Evolutionary conservation across 1,140 invertebrate genomes (phyloP).

Genomic region (Tetragnatha versicolor): DNA sequence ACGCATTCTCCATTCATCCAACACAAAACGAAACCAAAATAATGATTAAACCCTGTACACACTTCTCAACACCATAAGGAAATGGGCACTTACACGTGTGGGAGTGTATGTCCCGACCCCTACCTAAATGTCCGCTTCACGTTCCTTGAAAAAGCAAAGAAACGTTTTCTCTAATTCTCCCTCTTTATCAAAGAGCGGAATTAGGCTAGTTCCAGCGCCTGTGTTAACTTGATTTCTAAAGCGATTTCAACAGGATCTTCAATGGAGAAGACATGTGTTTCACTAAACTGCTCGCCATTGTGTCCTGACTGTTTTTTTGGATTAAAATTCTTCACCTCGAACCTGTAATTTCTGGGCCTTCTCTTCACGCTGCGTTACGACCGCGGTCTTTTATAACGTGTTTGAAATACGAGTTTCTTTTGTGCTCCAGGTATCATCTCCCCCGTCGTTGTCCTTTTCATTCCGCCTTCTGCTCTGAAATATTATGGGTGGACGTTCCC

Average conservation of each 20-base stretch:
- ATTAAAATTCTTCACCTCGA: constrained; percentile 5
- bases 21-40: too few species aligned
- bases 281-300: constrained; percentile 23
- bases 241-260: constrained; percentile 1
- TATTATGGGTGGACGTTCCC: constrained; percentile 26
- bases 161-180: too few species aligned
- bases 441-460: neutral
- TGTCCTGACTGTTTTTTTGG: constrained; percentile 4
- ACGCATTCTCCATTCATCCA: too few species aligned
- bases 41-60: too few species aligned
- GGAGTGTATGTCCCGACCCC: too few species aligned
- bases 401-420: too few species aligned
- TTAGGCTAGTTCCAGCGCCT: constrained; percentile 1
- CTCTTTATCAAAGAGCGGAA: neutral
- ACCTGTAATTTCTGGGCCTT: constrained; percentile 1
- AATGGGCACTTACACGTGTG: too few species aligned
- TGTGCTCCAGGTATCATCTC: too few species aligned
- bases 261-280: constrained; percentile 29
- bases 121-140: too few species aligned
- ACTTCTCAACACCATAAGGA: too few species aligned
- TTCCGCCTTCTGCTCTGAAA: neutral
- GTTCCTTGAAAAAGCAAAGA: too few species aligned
- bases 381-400: neutral
- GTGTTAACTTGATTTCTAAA: constrained; percentile 11
- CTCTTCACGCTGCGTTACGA: neutral